Evolutionary conservation across 2,888 invertebrate genomes (phyloP).

Genomic region (Hirtodrosophila cameraria): DNA sequence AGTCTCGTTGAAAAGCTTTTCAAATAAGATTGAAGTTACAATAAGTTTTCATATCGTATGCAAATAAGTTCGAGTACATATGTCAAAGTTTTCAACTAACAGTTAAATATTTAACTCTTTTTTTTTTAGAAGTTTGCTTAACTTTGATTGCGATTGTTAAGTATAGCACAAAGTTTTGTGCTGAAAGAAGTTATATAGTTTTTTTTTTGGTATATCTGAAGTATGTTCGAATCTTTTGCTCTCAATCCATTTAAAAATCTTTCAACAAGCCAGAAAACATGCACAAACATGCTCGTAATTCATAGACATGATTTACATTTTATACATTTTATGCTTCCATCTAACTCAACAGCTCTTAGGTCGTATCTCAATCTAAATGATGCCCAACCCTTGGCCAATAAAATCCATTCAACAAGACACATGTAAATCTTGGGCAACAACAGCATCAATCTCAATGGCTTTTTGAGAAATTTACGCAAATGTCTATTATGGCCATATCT

Average conservation of each 20-base stretch:
- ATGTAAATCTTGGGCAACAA: slow-evolving; percentile 56
- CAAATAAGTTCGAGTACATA: slow-evolving; percentile 44
- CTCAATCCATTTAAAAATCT: slow-evolving; percentile 10
- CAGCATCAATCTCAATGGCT: slow-evolving; percentile 65
- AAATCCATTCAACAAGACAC: slow-evolving; percentile 49
- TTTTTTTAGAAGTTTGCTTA: slow-evolving; percentile 31
- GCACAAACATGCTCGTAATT: slow-evolving; percentile 1
- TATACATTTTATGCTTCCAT: slow-evolving; percentile 25
- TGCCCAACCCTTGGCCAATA: slow-evolving; percentile 34
- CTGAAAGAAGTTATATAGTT: background rate
- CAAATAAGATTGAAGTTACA: slow-evolving; percentile 37
- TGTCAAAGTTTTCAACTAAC: slow-evolving; percentile 48
- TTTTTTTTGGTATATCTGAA: no score
- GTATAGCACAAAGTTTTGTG: slow-evolving; percentile 14
- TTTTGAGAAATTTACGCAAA: slow-evolving; percentile 38
- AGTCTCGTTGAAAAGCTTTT: slow-evolving; percentile 18
- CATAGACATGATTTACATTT: slow-evolving; percentile 37
- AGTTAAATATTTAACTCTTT: slow-evolving; percentile 37
- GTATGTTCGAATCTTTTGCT: slow-evolving; percentile 1
- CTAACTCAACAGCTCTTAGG: slow-evolving; percentile 8
- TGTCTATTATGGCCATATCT: slow-evolving; percentile 34
- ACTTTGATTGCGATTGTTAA: slow-evolving; percentile 33
- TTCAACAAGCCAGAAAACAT: background rate
- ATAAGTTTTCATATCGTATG: slow-evolving; percentile 44
- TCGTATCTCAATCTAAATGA: slow-evolving; percentile 26